These are phyloP conservation scores for Metacarcinus magister DNA, from an alignment of 2,888 invertebrate genomes.

Conservation along the genomic window DNA sequence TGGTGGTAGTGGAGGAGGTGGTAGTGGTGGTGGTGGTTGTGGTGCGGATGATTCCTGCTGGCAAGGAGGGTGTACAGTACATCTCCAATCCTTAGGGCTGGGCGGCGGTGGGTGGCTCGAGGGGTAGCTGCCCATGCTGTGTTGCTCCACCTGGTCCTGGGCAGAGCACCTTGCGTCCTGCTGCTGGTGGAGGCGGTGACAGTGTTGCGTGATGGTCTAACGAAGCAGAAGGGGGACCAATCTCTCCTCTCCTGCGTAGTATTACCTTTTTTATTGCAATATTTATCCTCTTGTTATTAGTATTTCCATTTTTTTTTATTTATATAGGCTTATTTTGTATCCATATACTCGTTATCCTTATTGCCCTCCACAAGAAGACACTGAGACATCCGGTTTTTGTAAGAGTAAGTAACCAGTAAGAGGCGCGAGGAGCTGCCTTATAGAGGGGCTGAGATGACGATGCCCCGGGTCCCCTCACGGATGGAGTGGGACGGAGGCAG, in stretches of 20 bases:
- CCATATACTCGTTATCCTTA: neutral
- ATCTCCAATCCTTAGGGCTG: neutral
- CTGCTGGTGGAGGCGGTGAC: neutral
- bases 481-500: slow-evolving; percentile 67
- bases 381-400: neutral
- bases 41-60: neutral
- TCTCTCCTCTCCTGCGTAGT: slow-evolving; percentile 9
- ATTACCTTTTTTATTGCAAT: slow-evolving; percentile 19
- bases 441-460: neutral
- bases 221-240: neutral
- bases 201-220: neutral
- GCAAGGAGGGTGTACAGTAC: slow-evolving; percentile 29
- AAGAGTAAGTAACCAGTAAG: neutral
- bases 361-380: neutral
- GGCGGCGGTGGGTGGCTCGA: neutral
- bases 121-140: neutral
- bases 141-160: neutral
- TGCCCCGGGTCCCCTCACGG: neutral
- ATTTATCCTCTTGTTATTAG: neutral
- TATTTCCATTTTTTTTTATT: neutral
- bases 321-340: neutral
- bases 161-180: neutral
- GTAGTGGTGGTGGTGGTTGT: slow-evolving; percentile 32
- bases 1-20: neutral
- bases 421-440: slow-evolving; percentile 2